Conservation (phyloP, 2,888 invertebrate genomes). For the Pachycephus smyrnensis region DNA sequence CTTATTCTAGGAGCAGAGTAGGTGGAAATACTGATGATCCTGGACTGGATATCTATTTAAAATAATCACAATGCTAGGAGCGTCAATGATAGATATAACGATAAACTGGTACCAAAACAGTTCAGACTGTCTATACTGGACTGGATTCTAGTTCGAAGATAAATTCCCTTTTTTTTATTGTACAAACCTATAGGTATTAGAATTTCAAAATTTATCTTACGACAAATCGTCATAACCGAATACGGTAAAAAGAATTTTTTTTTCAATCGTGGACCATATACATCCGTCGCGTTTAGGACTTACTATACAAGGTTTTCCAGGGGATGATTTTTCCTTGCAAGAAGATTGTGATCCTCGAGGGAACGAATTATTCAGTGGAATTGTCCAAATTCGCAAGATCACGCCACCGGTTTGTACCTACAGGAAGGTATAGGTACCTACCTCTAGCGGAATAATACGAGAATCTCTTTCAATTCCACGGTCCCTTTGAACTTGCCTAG, state of each 20-base stretch:
- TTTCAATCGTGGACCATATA: not conserved
- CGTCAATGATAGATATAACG: not conserved
- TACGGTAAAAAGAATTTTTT: not conserved
- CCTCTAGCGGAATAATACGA: slow-evolving; percentile 2
- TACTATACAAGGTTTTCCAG: not conserved
- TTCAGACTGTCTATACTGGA: not conserved
- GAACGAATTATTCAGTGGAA: slow-evolving; percentile 20
- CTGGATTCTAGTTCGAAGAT: not conserved
- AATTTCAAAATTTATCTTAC: not conserved
- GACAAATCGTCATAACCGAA: not conserved
- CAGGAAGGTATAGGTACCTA: not conserved
- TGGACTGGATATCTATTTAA: not conserved
- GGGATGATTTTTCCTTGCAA: not conserved
- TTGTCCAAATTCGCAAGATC: slow-evolving; percentile 36
- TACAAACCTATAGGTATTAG: not conserved
- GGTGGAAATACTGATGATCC: not conserved
- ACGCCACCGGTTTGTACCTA: slow-evolving; percentile 24
- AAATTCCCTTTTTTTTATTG: not conserved
- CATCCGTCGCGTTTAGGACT: not conserved
- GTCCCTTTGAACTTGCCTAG: slow-evolving; percentile 48
- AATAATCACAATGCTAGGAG: not conserved
- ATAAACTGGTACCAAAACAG: not conserved
- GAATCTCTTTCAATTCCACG: slow-evolving; percentile 41
- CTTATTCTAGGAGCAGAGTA: not conserved
- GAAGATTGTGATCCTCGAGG: slow-evolving; percentile 19